These are phyloP conservation scores for Styela clava DNA, from an alignment of 23 tunicate species.

Conservation along the genomic window DNA sequence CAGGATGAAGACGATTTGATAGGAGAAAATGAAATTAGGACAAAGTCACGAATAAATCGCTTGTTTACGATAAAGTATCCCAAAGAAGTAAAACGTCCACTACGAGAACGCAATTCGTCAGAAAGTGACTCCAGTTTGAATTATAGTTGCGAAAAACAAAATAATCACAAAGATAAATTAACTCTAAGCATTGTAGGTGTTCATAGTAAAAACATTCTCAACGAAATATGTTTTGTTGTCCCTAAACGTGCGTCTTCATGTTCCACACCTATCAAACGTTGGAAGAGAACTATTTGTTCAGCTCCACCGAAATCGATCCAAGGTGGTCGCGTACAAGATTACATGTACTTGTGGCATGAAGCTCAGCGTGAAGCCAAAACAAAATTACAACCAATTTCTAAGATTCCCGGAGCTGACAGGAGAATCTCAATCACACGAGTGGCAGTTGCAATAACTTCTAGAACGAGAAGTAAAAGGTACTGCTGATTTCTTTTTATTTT, in stretches of 20 bases:
- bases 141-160: neutral
- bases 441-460: constrained; percentile 30
- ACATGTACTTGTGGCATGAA: constrained; percentile 33
- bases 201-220: neutral
- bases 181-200: neutral
- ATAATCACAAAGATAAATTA: constrained; percentile 11
- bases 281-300: neutral
- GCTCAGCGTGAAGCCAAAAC: constrained; percentile 29
- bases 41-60: neutral
- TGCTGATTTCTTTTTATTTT: too few species aligned
- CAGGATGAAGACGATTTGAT: neutral
- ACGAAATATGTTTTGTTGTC: neutral
- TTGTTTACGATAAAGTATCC: constrained; percentile 10
- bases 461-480: constrained; percentile 28
- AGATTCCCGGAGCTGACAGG: constrained; percentile 18
- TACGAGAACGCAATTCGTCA: neutral
- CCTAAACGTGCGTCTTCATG: neutral
- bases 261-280: constrained; percentile 19
- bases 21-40: neutral
- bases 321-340: neutral
- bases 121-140: neutral
- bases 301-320: neutral
- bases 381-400: constrained; percentile 1
- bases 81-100: constrained; percentile 4
- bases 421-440: neutral